A percentile compares a stretch with the other conserved stretches of the same genome.
Conservation (phyloP, 2,797 vertebrate species). For the Chelonia mydas region DNA sequence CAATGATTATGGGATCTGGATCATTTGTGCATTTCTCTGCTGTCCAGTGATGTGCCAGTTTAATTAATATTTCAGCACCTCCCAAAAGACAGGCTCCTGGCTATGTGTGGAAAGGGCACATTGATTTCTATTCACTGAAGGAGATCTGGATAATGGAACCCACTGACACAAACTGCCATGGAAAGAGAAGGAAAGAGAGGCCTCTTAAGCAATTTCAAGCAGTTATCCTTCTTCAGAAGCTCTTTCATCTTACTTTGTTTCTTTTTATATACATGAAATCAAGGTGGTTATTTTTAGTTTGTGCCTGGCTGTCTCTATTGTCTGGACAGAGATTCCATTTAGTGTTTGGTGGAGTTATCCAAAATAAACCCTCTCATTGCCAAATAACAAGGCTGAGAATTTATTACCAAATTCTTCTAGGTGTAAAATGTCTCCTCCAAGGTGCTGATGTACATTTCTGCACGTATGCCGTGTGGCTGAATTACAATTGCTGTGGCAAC, state of each 20-base stretch:
- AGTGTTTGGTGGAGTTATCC: fast-evolving
- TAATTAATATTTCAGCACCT: background rate
- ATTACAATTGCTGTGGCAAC: background rate
- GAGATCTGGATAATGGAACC: background rate
- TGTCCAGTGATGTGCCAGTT: background rate
- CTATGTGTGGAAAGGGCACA: background rate
- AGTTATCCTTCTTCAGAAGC: background rate
- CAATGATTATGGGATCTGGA: background rate
- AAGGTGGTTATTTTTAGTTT: background rate
- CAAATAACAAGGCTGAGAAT: background rate
- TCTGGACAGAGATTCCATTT: fast-evolving
- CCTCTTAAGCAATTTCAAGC: background rate
- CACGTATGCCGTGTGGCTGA: background rate
- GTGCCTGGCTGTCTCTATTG: background rate
- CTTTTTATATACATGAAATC: background rate
- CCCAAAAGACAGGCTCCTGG: background rate
- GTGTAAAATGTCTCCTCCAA: background rate
- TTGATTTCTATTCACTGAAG: background rate
- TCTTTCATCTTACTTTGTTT: background rate
- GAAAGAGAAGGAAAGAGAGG: background rate
- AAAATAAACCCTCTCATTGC: background rate
- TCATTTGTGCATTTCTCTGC: background rate
- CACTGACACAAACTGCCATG: background rate
- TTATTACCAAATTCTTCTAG: background rate
- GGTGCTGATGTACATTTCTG: background rate